phyloP scores from a whole-genome alignment of 1,140 invertebrate genomes.

The Drosophila burlai region DNA sequence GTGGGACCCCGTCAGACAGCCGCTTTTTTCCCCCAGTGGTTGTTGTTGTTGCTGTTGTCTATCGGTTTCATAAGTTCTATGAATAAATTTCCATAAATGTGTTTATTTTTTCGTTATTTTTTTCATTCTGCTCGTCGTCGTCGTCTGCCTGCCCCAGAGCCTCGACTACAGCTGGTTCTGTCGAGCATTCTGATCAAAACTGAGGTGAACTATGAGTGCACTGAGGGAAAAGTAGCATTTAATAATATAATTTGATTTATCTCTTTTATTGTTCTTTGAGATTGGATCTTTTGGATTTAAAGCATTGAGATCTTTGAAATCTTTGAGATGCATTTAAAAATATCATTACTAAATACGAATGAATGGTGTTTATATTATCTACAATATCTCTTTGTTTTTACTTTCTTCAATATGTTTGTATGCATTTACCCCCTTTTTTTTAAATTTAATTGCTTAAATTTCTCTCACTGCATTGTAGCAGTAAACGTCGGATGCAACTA shows the following conservation, averaged over 20 bases:
- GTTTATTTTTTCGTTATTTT: conserved; percentile 70
- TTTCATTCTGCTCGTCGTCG: conserved; percentile 45
- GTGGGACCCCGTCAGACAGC: conserved; percentile 74
- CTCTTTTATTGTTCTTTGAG: not conserved
- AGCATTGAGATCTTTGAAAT: no score
- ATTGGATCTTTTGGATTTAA: no score
- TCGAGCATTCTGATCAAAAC: conserved; percentile 42
- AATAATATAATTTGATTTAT: no score
- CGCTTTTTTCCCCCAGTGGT: conserved; percentile 53
- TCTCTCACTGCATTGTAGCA: conserved; percentile 36
- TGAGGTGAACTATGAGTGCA: conserved; percentile 53
- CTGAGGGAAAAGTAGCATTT: conserved; percentile 3
- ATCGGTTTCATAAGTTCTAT: conserved; percentile 84
- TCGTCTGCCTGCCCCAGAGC: conserved; percentile 71
- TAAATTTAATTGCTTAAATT: not conserved
- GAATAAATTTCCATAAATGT: conserved; percentile 85
- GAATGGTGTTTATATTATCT: no score
- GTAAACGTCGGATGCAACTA: conserved; percentile 73
- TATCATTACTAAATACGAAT: no score
- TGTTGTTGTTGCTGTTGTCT: conserved; percentile 67
- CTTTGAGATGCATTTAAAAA: no score
- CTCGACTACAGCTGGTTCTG: conserved; percentile 59
- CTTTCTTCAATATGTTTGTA: no score
- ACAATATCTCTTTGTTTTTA: no score
- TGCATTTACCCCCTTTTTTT: no score